Percentiles rank a stretch among this genome's conserved stretches.
Conservation (phyloP, 2,797 vertebrate genomes). For the Heliangelus exortis region DNA sequence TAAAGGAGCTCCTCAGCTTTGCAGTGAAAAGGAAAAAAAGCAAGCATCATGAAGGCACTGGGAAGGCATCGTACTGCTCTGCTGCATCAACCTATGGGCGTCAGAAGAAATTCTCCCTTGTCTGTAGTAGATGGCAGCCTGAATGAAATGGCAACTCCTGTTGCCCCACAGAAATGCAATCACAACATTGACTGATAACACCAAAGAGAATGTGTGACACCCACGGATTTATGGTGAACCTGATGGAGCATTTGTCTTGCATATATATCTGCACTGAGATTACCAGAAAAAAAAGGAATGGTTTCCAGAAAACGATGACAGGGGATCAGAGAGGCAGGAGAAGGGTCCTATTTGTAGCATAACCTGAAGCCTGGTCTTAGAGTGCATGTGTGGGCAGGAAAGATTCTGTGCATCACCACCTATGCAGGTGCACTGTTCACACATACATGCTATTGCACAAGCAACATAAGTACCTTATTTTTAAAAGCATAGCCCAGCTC, state of each 20-base stretch:
- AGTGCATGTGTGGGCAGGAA: not conserved
- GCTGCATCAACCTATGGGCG: not conserved
- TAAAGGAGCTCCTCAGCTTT: not conserved
- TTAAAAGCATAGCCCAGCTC: not conserved
- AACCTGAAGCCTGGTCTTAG: constrained; percentile 23
- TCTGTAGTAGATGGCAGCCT: not conserved
- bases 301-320: not conserved
- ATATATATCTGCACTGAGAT: constrained; percentile 45
- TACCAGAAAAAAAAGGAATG: constrained; percentile 4
- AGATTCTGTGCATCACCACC: not conserved
- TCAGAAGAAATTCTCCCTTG: not conserved
- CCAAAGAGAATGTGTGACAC: not conserved
- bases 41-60: not conserved
- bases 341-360: not conserved
- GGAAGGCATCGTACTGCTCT: not conserved
- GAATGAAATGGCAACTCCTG: not conserved
- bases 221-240: not conserved
- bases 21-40: not conserved
- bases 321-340: not conserved
- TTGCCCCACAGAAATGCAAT: constrained; percentile 7
- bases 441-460: not conserved
- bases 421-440: not conserved
- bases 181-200: not conserved
- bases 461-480: not conserved
- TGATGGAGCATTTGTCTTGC: constrained; percentile 2